phyloP scores from a whole-genome alignment of 2,888 invertebrate species.

The Ditula angustiorana region DNA sequence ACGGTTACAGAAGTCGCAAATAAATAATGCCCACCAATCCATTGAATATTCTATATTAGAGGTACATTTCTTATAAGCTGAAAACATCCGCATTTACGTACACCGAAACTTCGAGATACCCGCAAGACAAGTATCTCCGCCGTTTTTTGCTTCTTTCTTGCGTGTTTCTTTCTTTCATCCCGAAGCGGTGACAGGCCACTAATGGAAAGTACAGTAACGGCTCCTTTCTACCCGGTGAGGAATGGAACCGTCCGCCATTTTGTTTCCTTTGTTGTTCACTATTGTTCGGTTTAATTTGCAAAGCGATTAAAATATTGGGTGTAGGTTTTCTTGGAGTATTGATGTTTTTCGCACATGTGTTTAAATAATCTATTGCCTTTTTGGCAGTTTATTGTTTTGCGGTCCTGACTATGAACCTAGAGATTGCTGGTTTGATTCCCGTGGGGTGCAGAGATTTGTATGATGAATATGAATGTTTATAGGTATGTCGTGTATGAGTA shows the following conservation, averaged over 20 bases:
- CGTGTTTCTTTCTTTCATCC: conserved; percentile 55
- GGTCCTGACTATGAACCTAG: no score
- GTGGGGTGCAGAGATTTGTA: no score
- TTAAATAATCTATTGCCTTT: no score
- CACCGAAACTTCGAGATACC: conserved; percentile 5
- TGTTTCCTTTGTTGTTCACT: conserved; percentile 55
- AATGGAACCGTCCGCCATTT: conserved; percentile 60
- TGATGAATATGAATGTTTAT: no score
- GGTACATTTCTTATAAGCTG: no score
- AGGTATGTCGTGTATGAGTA: no score
- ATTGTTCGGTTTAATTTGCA: conserved; percentile 36
- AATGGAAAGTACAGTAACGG: conserved; percentile 75
- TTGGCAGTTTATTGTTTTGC: no score
- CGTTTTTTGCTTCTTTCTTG: conserved; percentile 55
- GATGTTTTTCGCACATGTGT: background rate
- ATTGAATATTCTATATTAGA: no score
- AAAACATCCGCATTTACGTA: no score
- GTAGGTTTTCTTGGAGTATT: background rate
- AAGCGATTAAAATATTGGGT: conserved; percentile 26
- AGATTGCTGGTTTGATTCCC: no score
- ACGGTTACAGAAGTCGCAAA: no score
- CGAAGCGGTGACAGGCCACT: conserved; percentile 71
- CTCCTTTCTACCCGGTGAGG: conserved; percentile 58
- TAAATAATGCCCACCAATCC: no score
- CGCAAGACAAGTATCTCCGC: conserved; percentile 22